phyloP scores from a whole-genome alignment of 2,113 vertebrate genomes.

The Mormoops blainvillei region DNA sequence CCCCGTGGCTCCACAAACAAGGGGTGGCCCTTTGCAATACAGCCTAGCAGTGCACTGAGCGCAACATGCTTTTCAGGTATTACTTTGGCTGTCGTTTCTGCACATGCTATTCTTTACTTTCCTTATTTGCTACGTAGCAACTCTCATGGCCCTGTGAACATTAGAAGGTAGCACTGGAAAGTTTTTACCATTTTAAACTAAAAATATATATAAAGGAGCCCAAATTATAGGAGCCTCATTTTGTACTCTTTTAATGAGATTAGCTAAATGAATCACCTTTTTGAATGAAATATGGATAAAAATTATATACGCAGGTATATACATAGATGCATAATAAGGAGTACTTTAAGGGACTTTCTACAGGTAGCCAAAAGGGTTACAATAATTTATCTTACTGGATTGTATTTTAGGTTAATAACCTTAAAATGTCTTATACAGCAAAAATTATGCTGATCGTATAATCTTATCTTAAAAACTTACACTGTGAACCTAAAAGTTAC shows the following conservation, averaged over 20 bases:
- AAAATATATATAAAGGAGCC: slow-evolving; percentile 10
- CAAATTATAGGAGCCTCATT: neutral
- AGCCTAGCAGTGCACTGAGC: neutral
- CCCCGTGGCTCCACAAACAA: slow-evolving; percentile 25
- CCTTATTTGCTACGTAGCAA: slow-evolving; percentile 41
- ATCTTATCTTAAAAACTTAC: slow-evolving; percentile 1
- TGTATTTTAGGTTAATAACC: neutral
- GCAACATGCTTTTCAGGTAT: slow-evolving; percentile 31
- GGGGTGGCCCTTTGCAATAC: slow-evolving; percentile 27
- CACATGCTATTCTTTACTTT: slow-evolving; percentile 60
- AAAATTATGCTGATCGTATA: neutral
- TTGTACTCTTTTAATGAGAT: slow-evolving; percentile 23
- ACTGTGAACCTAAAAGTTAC: neutral
- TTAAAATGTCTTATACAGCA: neutral
- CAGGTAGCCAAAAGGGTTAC: neutral
- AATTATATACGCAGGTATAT: neutral
- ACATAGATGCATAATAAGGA: neutral
- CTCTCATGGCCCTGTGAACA: slow-evolving; percentile 21
- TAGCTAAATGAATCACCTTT: slow-evolving; percentile 42
- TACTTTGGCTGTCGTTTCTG: slow-evolving; percentile 45
- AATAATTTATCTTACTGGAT: neutral
- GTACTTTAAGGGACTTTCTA: slow-evolving; percentile 24
- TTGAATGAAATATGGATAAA: slow-evolving; percentile 13
- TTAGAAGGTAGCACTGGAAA: neutral
- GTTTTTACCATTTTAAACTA: slow-evolving; percentile 29